Base-by-base conservation (phyloP, 2,888 invertebrate species). In the Folsomia manolachei region DNA sequence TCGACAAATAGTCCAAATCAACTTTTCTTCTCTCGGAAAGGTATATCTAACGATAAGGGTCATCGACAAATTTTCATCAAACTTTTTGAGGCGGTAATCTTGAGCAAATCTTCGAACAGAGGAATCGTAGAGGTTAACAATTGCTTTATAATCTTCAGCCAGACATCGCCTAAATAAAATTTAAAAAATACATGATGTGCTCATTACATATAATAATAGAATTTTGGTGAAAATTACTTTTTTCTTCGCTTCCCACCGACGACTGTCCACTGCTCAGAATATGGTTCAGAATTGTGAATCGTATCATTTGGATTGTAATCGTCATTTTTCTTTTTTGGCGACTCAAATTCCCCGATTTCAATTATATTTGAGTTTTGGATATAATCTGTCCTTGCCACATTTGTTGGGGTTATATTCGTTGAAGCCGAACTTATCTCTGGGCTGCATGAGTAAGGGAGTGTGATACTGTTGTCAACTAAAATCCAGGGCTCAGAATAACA, bases 301-400 rank as follows among this genome's bases (percentile, higher is more conserved):
- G 24, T 7, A 9, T 7, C 26, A 39, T 51, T 23, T 21, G 23
- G 14, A 21, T 27, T 23, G 56, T 24, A 60, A 7, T 27, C 60
- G n/a, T 11, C 21, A 24, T 56, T 24, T 27, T 11, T n/a, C 14
- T 25, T 70, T 26, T 24, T 63, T 2, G 72, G 72, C 2, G 72
- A 72, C 2, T 72, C 69, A 25, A 69, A 72, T 26, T 72, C 64
- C 1, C 24, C 27, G 14, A 72, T 72, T 51, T 64, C 39, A n/a
- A n/a, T n/a, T n/a, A n/a, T n/a, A n/a, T n/a, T n/a, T n/a, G n/a
- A n/a, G n/a, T n/a, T n/a, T n/a, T n/a, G n/a, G n/a, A n/a, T n/a
- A n/a, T n/a, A n/a, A n/a, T n/a, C n/a, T n/a, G n/a, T n/a, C n/a
- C n/a, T n/a, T n/a, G n/a, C n/a, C n/a, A n/a, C n/a, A n/a, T n/a